A percentile compares a stretch with the other conserved stretches of the same genome.
Evolutionary conservation across 2,797 vertebrate species (phyloP).

Genomic region (Streptopelia turtur): DNA sequence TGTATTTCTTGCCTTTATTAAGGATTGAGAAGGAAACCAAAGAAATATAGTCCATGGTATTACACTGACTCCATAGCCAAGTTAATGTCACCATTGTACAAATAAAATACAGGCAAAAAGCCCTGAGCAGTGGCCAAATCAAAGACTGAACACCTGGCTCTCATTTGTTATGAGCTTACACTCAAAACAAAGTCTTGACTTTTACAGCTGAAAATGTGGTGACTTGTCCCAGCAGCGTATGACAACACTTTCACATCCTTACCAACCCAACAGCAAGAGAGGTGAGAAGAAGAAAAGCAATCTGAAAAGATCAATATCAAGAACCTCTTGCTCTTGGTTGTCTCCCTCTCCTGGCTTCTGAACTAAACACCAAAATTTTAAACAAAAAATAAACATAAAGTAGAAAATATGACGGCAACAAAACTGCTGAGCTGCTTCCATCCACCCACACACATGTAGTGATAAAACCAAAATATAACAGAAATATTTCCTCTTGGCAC

Average conservation of each 20-base stretch:
- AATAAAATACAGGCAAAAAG: conserved; percentile 65
- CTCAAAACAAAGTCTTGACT: conserved; percentile 60
- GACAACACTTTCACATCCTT: neutral
- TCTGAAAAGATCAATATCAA: neutral
- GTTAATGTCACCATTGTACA: neutral
- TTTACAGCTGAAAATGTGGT: conserved; percentile 54
- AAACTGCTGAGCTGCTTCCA: conserved; percentile 49
- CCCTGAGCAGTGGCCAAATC: conserved; percentile 59
- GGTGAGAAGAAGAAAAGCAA: conserved; percentile 10
- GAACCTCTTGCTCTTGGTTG: conserved; percentile 3
- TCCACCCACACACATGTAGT: neutral
- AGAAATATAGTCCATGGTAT: neutral
- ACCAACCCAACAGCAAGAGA: neutral
- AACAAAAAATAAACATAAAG: conserved; percentile 54
- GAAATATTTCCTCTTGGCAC: conserved; percentile 69
- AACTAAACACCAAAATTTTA: conserved; percentile 44
- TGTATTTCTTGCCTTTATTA: conserved; percentile 40
- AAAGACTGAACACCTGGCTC: conserved; percentile 69
- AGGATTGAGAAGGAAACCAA: neutral
- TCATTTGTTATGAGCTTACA: conserved; percentile 72
- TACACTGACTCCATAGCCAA: conserved; percentile 23
- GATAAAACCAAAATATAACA: conserved; percentile 66
- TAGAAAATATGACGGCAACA: conserved; percentile 34
- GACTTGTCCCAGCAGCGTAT: neutral
- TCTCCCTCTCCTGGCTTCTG: conserved; percentile 54